These are phyloP conservation scores for Leistus spinibarbis DNA, from an alignment of 2,888 invertebrate species.

Conservation along the genomic window DNA sequence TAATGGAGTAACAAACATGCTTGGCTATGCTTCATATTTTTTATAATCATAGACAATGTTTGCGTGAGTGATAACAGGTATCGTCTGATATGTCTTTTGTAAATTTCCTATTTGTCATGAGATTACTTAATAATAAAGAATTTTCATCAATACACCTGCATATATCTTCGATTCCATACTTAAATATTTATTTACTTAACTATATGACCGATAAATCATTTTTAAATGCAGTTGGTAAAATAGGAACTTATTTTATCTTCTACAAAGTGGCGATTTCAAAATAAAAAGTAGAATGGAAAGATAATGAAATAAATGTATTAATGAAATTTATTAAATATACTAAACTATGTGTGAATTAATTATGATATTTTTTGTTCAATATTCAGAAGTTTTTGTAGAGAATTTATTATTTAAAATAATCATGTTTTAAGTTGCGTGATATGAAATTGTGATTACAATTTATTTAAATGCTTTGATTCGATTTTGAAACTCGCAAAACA, in stretches of 20 bases:
- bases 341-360: too few relatives aligned
- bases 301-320: too few relatives aligned
- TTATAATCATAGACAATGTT: background rate
- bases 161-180: background rate
- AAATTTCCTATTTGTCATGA: background rate
- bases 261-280: background rate
- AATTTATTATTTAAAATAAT: too few relatives aligned
- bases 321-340: too few relatives aligned
- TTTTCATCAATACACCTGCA: background rate
- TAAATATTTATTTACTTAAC: background rate
- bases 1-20: background rate
- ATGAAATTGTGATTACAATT: too few relatives aligned
- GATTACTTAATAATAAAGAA: background rate
- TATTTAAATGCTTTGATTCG: background rate
- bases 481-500: background rate
- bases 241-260: background rate
- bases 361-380: too few relatives aligned
- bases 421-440: too few relatives aligned
- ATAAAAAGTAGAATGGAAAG: too few relatives aligned
- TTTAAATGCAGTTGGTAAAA: background rate
- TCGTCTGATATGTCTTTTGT: background rate
- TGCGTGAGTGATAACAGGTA: conserved; percentile 3
- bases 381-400: too few relatives aligned
- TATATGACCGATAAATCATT: background rate
- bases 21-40: background rate